Conservation (phyloP, 2,113 vertebrate genomes). For the Butorides virescens region DNA sequence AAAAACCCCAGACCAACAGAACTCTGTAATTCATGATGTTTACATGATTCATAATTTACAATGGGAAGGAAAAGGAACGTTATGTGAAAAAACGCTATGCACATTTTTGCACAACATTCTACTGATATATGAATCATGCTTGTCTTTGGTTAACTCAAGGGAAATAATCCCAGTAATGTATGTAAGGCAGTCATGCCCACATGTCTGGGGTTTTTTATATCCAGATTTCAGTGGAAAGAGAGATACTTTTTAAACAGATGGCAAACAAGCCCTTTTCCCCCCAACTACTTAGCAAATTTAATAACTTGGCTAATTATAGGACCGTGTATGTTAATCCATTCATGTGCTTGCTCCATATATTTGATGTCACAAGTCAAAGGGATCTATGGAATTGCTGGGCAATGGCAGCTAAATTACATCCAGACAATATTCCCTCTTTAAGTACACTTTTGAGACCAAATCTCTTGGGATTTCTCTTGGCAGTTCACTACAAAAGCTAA, state of each 20-base stretch:
- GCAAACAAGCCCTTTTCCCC: conserved; percentile 46
- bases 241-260: conserved; percentile 63
- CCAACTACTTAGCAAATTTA: conserved; percentile 52
- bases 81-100: conserved; percentile 42
- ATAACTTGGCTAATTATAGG: conserved; percentile 63
- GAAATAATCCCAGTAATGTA: conserved; percentile 61
- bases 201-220: conserved; percentile 58
- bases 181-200: conserved; percentile 60
- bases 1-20: background rate
- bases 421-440: background rate
- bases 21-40: conserved; percentile 11
- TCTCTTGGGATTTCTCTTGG: background rate
- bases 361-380: conserved; percentile 28
- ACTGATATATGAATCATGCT: conserved; percentile 51
- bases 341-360: conserved; percentile 15
- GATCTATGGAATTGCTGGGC: conserved; percentile 19
- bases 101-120: conserved; percentile 56
- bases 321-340: background rate
- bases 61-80: conserved; percentile 25
- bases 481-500: background rate
- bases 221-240: conserved; percentile 54
- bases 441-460: background rate
- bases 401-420: conserved; percentile 33
- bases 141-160: conserved; percentile 55
- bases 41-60: conserved; percentile 45